Base-by-base conservation (phyloP, 2,888 invertebrate genomes). In the Phaedon cochleariae region DNA sequence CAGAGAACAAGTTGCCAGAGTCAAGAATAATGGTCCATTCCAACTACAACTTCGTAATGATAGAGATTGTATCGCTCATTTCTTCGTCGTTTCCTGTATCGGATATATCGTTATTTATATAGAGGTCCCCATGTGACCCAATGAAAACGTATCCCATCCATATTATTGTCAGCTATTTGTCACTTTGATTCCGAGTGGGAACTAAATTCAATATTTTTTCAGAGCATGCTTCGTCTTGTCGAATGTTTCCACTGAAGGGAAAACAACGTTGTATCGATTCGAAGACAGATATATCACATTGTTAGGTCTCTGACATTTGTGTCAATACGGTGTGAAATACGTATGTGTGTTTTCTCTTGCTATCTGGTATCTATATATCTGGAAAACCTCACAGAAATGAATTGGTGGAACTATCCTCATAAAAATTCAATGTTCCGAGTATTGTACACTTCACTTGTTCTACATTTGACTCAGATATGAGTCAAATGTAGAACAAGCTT, bases 271-370 rank as follows among this genome's bases (percentile, higher is more conserved):
- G n/a, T n/a, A n/a, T n/a, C n/a, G 54, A 54, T 29, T 34, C 12
- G 18, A 34, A 54, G 54, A 55, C 22, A 41, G 37, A 55, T 26
- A 55, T 34, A 37, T 34, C 41, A 37, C 55, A 20, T 37, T 55
- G 37, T 41, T 55, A 22, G 55, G 21, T 55, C 41, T 41, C 21
- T 34, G 55, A 55, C 41, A 18, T 21, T 37, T 4, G 22, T 37
- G 55, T 55, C 55, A 55, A 55, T 55, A 55, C 21, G 6, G 37
- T 55, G 41, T 55, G 31, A 17, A 34, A 34, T 54, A 26, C 21
- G 22, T 55, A 10, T 10, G 55, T 55, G 21, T 55, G 20, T 21
- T 55, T 22, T n/a, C n/a, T n/a, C n/a, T n/a, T n/a, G n/a, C n/a
- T n/a, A n/a, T n/a, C n/a, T n/a, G n/a, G n/a, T n/a, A n/a, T n/a